Evolutionary conservation across 2,797 vertebrate genomes (phyloP), one percentile per base, ranked within the genome.

Genomic region (Tenualosa thibaudeaui): DNA sequence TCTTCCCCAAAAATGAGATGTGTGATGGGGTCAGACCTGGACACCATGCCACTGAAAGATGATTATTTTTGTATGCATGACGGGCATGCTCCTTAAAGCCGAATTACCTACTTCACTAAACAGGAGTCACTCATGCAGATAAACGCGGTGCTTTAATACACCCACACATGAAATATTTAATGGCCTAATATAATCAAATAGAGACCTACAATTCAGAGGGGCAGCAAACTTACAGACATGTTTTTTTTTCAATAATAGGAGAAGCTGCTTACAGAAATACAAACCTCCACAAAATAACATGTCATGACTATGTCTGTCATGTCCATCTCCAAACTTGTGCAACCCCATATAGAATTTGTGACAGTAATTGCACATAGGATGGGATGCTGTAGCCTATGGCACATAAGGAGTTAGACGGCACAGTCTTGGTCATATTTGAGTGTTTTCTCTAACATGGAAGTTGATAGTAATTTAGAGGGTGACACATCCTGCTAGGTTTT

Each of bases 61-160:
- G 93, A 88, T 82, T 85, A 93, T 94, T 95, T 94, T 87, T 90
- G 91, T 94, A 95, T 95, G 94, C 95, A 95, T 95, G 95, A 95
- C 87, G 91, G 92, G 92, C 91, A 94, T 92, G 93, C 94, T 95
- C 94, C 95, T 95, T 95, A 94, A 95, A 95, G 93, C 88, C 37
- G 88, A 93, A 95, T 96, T 95, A 95, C 90, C 87, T 94, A 92
- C 94, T 95, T 94, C 93, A 93, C 95, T 94, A 95, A 94, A 94
- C 95, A 94, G 91, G 81, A 93, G 92, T 91, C 92, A 94, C 91
- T 94, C 94, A 94, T 93, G 95, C 95, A 93, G 94, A 96, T 95
- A 95, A 96, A 96, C 94, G 94, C 89, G 90, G 92, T 91, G 92
- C 95, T 94, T 94, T 94, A 91, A 89, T 91, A 93, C 93, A 92